Evolutionary conservation across 2,888 invertebrate species (phyloP), one percentile per base, ranked within the genome.

Genomic region (Aphodius granarius): DNA sequence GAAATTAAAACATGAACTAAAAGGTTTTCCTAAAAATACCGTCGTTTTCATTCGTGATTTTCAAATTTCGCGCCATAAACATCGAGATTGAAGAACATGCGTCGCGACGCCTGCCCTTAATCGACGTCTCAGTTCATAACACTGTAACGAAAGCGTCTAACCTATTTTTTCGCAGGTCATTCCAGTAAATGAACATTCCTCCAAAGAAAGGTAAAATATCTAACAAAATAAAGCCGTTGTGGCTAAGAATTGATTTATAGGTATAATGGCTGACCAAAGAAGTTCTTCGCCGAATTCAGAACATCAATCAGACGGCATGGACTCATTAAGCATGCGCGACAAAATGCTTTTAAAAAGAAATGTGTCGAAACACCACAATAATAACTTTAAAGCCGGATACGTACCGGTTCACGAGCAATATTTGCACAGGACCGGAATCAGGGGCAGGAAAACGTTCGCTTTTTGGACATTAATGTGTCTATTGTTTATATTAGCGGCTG

Each of bases 381-480:
- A 82, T 75, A 82, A 85, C 78, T 86, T 86, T 78, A 86, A 84
- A 78, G 83, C 84, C 13, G 86, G 86, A 16, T 86, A 86, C 78
- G 83, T 85, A 71, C 84, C 85, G 2, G 85, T 85, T 66, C 84
- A 86, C 76, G 84, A 84, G 72, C 83, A 84, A 75, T 78, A 83
- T 77, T 75, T 83, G 22, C 82, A 81, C 13, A 87, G 86, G 81
- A 84, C 86, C 6, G 86, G 86, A 18, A 80, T 86, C 18, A 82
- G 86, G 79, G 91, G 91, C 13, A 85, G 91, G 43, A 91, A 91
- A 85, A 91, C 93, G 0, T 92, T 94, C 81, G 92, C 92, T 0
- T 93, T 96, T 83, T 96, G 96, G 96, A 93, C 92, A 0, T 88
- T 95, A 13, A 92, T 95, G 43, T 89, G 90, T 68, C 86, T 94